Base-by-base conservation (phyloP, 2,113 vertebrate species). In the Atrichornis clamosus region DNA sequence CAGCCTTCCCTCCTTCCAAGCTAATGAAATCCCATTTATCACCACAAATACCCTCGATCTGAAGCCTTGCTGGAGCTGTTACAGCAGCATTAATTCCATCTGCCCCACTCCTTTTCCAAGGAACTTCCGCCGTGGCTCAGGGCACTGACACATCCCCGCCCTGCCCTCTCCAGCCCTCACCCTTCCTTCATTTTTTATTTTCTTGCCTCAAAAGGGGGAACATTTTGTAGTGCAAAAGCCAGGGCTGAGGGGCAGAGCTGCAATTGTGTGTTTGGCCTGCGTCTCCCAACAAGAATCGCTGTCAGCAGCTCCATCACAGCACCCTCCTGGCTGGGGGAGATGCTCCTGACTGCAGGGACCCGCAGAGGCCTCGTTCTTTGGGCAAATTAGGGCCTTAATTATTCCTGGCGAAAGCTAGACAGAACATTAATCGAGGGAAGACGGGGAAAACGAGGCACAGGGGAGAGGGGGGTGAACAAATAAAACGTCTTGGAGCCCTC, bases 381-480 rank as follows among this genome's bases (percentile, higher is more conserved):
- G 23, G 87, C 72, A 80, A 68, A 94, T 63, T 9, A 46, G 47
- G 21, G 7, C 5, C 52, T 95, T 23, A 87, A 94, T 95, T 90
- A 93, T 84, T 93, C 52, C 84, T 59, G 8, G 35, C 24, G 46
- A 47, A 47, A n/a, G 15, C 30, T 7, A 60, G 74, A 12, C 81
- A 53, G 93, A 33, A 7, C 74, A 13, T 70, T 77, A 60, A 77
- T 68, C 44, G 69, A 22, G n/a, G 26, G 52, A 73, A 18, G 1
- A 1, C 1, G 37, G 17, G 58, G 35, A 1, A 13, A 26, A 35
- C 12, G 26, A 46, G 7, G 72, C 60, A 6, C 19, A 0, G 3
- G 4, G 7, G 44, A 59, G 79, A 67, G 37, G 1, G 47, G 47
- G 63, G 2, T 41, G 92, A 79, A 14, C 76, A 60, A 33, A 73